A percentile compares a stretch with the other conserved stretches of the same genome.
Evolutionary conservation across 2,888 invertebrate genomes (phyloP).

Genomic region (Hedya salicella): DNA sequence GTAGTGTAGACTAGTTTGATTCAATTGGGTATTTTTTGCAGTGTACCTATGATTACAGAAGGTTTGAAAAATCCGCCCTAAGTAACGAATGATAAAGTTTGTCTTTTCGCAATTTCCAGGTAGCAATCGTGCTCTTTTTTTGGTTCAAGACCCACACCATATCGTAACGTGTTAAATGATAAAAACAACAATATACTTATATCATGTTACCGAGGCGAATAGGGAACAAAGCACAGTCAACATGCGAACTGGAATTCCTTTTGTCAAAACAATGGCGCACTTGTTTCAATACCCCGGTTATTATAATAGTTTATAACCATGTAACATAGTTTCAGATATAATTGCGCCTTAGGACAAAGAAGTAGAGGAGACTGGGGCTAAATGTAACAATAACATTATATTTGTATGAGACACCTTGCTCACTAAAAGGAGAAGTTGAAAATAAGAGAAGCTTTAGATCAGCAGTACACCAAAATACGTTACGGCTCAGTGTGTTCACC

Average conservation of each 20-base stretch:
- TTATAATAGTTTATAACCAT: not conserved
- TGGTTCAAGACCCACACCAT: not conserved
- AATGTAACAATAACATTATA: not conserved
- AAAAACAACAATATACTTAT: constrained; percentile 16
- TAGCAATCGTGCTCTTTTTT: not conserved
- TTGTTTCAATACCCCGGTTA: constrained; percentile 17
- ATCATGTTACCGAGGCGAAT: constrained; percentile 10
- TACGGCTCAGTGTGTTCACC: too few relatives aligned
- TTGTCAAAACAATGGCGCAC: constrained; percentile 15
- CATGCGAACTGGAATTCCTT: not conserved
- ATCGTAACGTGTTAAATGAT: not conserved
- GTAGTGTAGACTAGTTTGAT: too few relatives aligned
- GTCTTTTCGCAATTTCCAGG: too few relatives aligned
- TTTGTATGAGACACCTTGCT: too few relatives aligned
- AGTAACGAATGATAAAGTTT: not conserved
- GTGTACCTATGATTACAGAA: too few relatives aligned
- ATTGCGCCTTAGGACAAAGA: not conserved
- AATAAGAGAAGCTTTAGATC: too few relatives aligned
- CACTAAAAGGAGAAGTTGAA: too few relatives aligned
- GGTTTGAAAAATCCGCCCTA: too few relatives aligned
- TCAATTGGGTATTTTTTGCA: too few relatives aligned
- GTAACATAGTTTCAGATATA: not conserved
- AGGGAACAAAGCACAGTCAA: constrained; percentile 4
- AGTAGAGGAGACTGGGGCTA: not conserved
- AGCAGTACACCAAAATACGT: too few relatives aligned